Evolutionary conservation across 2,888 invertebrate genomes (phyloP), one percentile per base, ranked within the genome.

Genomic region (Dysmachus trigonus): DNA sequence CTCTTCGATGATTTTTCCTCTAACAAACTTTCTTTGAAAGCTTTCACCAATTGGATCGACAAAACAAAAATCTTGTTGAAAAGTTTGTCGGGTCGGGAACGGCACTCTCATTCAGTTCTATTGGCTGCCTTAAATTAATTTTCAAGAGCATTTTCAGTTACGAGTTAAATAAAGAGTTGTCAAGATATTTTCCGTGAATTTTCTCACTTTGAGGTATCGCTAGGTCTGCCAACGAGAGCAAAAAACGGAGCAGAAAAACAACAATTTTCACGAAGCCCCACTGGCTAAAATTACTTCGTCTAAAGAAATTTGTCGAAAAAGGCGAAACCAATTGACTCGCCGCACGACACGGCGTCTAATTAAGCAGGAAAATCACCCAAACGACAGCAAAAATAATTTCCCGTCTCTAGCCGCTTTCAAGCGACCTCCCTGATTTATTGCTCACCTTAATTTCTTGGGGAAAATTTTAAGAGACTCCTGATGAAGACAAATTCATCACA

Each of bases 131-230:
- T n/a, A 38, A 76, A 76, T 76, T 76, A 76, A 76, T 38, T 76
- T 76, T 38, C 76, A 38, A 76, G 35, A 31, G 38, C 15, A 76
- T 18, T 22, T 38, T 76, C 38, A 38, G 76, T 38, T 76, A 13
- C 76, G 33, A 76, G 76, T 76, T 76, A 76, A 74, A 74, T 35
- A 76, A 76, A 76, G 76, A 76, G 76, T 76, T 76, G 76, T 41
- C 76, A 76, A 38, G 76, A 41, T 18, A 76, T 18, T 76, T 76
- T 62, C 27, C 27, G 62, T 18, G 47, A 47, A 6, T 47, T 47
- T 47, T 47, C 47, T 47, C 47, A 15, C n/a, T 47, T 1, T n/a
- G 4, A 3, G n/a, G 18, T n/a, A 62, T 10, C 18, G 22, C 62
- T 10, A 10, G 1, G 18, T 62, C 47, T 62, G 27, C 62, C 27